A percentile compares a stretch with the other conserved stretches of the same genome.
Evolutionary conservation across 2,797 vertebrate species (phyloP).

Genomic region (Ctenochaetus hawaiiensis): DNA sequence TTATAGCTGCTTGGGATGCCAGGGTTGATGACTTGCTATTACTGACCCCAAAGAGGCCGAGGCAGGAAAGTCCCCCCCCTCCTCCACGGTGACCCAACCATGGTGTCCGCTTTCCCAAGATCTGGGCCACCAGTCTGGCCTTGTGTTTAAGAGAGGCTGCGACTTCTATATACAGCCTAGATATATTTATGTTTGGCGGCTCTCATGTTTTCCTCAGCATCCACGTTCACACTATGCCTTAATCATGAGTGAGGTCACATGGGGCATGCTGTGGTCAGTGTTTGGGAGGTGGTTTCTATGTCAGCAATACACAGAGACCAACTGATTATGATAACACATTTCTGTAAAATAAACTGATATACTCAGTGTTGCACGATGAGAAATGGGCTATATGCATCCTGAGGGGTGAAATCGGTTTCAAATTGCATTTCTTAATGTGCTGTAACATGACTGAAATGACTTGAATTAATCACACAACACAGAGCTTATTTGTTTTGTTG

Average conservation of each 20-base stretch:
- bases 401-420: neutral
- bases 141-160: conserved; percentile 37
- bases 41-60: conserved; percentile 55
- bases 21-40: conserved; percentile 81
- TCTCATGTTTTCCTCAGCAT: conserved; percentile 55
- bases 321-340: conserved; percentile 15
- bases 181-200: conserved; percentile 70
- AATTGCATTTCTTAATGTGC: neutral
- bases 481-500: conserved; percentile 8
- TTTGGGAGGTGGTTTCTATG: conserved; percentile 45
- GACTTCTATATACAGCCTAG: conserved; percentile 67
- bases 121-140: conserved; percentile 62
- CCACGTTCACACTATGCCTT: conserved; percentile 48
- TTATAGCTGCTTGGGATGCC: conserved; percentile 67
- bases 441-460: neutral
- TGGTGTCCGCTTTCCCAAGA: conserved; percentile 78
- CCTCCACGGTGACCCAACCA: conserved; percentile 46
- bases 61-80: conserved; percentile 78
- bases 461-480: neutral
- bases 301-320: conserved; percentile 2
- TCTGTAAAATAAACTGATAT: conserved; percentile 14
- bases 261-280: conserved; percentile 35
- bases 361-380: neutral
- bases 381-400: neutral
- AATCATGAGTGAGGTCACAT: conserved; percentile 59